Evolutionary conservation across 2,888 invertebrate species (phyloP), one percentile per base, ranked within the genome.

Genomic region (Chaitophorus viminalis): DNA sequence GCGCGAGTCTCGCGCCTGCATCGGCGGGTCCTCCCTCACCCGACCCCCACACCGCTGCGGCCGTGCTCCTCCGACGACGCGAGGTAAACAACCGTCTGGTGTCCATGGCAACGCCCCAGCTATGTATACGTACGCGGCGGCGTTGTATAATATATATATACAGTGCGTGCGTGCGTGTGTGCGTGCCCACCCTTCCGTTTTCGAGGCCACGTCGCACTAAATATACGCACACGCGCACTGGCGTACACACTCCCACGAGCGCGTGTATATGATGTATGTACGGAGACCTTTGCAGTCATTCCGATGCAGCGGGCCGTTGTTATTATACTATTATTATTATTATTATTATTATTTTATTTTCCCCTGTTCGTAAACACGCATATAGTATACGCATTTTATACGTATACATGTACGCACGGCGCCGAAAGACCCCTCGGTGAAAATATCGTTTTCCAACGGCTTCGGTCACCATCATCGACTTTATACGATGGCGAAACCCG

Each of bases 21-120:
- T 25, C 72, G 72, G 46, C 70, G 21, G 25, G 76, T 60, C 39
- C 11, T 70, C 46, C 11, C 46, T 9, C 46, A 5, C 46, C 11
- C 46, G 6, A 1, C 46, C 11, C 25, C 14, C 0, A 2, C 46
- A 5, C 65, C 39, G 14, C 60, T 60, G 52, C 54, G 18, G 54
- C 21, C 33, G 29, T n/a, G 8, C 33, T 25, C 3, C 36, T 46
- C 31, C 46, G 86, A 21, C 78, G 85, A 18, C 86, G 83, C 75
- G 83, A 65, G 39, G 84, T 85, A 85, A 87, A 87, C 87, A 87
- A 87, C 79, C 87, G 81, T 87, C 87, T 87, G 60, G 87, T 87
- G 87, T 87, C 87, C 87, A 87, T 87, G 54, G 87, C 87, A 87
- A 87, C 87, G 81, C 87, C 79, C 87, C 87, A 79, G 52, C 31